Percentiles rank a stretch among this genome's conserved stretches.
Conservation (phyloP, 2,888 invertebrate genomes). For the Zelleria hepariella region DNA sequence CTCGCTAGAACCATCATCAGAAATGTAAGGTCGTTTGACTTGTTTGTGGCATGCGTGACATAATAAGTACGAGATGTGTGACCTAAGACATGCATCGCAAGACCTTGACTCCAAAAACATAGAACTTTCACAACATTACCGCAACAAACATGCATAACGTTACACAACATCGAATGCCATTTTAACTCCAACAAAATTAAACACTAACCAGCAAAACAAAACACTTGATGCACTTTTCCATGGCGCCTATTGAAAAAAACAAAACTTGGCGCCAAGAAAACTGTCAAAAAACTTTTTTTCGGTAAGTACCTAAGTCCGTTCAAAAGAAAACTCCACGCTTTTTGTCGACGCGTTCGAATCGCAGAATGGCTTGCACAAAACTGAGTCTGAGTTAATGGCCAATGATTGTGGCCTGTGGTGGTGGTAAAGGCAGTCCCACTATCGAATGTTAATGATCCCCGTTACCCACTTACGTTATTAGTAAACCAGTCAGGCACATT, state of each 20-base stretch:
- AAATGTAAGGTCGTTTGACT: too few relatives aligned
- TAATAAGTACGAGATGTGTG: neutral
- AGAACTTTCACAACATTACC: neutral
- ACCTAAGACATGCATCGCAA: neutral
- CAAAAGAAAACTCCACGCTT: neutral
- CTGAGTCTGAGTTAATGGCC: neutral
- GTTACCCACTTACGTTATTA: conserved; percentile 3
- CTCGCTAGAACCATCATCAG: too few relatives aligned
- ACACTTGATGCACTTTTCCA: conserved; percentile 25
- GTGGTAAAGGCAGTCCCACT: neutral
- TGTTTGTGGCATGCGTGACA: neutral
- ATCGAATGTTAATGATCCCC: conserved; percentile 4
- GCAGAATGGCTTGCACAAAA: neutral
- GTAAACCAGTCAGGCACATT: neutral
- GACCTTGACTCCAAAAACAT: neutral
- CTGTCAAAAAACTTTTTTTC: conserved; percentile 7
- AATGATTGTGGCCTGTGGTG: neutral
- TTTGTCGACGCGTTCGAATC: neutral
- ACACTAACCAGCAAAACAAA: conserved; percentile 26
- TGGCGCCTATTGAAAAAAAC: conserved; percentile 9
- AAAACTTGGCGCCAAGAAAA: conserved; percentile 13
- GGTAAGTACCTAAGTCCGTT: neutral
- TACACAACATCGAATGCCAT: conserved; percentile 11
- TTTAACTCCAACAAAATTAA: conserved; percentile 1
- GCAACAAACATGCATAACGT: neutral